phyloP scores from a whole-genome alignment of 2,888 invertebrate genomes.

The Melanostoma scalare region DNA sequence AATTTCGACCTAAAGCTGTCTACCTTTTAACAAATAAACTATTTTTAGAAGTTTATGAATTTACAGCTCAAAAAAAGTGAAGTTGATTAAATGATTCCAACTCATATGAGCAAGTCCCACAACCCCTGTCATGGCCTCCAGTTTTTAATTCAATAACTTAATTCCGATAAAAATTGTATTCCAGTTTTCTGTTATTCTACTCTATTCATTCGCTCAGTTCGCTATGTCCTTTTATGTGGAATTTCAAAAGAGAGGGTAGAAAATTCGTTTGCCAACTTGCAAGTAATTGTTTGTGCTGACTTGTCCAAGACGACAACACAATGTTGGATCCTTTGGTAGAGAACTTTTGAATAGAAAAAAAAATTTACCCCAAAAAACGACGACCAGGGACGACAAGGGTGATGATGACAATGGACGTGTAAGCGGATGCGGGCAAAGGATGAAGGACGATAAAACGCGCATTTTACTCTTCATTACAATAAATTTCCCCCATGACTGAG shows the following conservation, averaged over 20 bases:
- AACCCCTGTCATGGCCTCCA: too few relatives aligned
- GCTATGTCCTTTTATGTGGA: conserved; percentile 42
- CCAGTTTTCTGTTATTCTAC: conserved; percentile 43
- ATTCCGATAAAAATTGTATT: conserved; percentile 56
- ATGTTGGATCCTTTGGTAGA: conserved; percentile 5
- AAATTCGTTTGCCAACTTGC: conserved; percentile 45
- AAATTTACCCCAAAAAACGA: conserved; percentile 3
- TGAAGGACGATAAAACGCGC: conserved; percentile 71
- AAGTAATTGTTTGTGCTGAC: conserved; percentile 57
- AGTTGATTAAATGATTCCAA: too few relatives aligned
- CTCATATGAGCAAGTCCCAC: too few relatives aligned
- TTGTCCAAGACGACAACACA: conserved; percentile 50
- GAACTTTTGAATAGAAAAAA: conserved; percentile 37
- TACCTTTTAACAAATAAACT: too few relatives aligned
- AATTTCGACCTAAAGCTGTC: too few relatives aligned
- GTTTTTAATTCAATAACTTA: conserved; percentile 54
- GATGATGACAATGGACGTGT: conserved; percentile 68
- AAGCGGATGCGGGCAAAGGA: conserved; percentile 66
- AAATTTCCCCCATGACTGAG: conserved; percentile 70
- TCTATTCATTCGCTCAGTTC: conserved; percentile 36
- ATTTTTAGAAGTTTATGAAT: too few relatives aligned
- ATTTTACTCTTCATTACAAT: conserved; percentile 73
- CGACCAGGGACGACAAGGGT: conserved; percentile 36
- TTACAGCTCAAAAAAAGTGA: too few relatives aligned
- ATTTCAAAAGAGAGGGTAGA: conserved; percentile 31